Percentiles rank a stretch among this genome's conserved stretches.
Conservation (phyloP, 1,140 invertebrate genomes). For the Drosophila nikananu region DNA sequence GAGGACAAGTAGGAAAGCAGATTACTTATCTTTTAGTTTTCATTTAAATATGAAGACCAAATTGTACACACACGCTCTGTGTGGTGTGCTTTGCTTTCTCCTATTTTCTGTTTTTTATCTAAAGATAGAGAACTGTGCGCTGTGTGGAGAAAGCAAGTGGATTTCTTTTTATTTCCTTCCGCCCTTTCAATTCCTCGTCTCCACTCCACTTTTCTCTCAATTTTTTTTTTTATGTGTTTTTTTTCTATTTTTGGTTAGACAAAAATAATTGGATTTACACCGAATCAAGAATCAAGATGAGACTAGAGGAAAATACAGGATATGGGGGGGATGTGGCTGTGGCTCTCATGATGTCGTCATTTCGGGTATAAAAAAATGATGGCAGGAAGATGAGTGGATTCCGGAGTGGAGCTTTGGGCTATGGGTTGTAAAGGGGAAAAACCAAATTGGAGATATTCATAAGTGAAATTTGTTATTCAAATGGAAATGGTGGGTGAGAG, state of each 20-base stretch:
- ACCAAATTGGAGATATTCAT: constrained; percentile 41
- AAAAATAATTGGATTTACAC: constrained; percentile 57
- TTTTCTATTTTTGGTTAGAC: constrained; percentile 47
- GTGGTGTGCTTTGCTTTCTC: constrained; percentile 3
- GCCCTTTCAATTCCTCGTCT: constrained; percentile 29
- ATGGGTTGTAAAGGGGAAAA: not conserved
- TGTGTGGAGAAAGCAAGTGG: constrained; percentile 21
- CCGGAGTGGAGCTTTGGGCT: not conserved
- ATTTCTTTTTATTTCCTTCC: constrained; percentile 42
- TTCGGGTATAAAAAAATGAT: constrained; percentile 24
- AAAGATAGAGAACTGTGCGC: constrained; percentile 15
- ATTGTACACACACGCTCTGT: constrained; percentile 51
- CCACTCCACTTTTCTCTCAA: not conserved
- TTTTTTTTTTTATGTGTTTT: not conserved
- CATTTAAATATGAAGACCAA: constrained; percentile 77
- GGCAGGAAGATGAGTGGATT: constrained; percentile 23
- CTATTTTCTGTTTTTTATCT: not conserved
- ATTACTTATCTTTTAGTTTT: constrained; percentile 82
- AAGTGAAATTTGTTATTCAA: constrained; percentile 55
- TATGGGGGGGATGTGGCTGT: constrained; percentile 3
- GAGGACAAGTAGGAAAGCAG: constrained; percentile 47
- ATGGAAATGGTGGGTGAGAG: not conserved
- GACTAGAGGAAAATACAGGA: not conserved
- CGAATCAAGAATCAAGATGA: constrained; percentile 41
- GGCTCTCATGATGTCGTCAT: constrained; percentile 46